A percentile compares a stretch with the other conserved stretches of the same genome.
phyloP scores from a whole-genome alignment of 1,140 invertebrate species.

The Eriosoma lanigerum region DNA sequence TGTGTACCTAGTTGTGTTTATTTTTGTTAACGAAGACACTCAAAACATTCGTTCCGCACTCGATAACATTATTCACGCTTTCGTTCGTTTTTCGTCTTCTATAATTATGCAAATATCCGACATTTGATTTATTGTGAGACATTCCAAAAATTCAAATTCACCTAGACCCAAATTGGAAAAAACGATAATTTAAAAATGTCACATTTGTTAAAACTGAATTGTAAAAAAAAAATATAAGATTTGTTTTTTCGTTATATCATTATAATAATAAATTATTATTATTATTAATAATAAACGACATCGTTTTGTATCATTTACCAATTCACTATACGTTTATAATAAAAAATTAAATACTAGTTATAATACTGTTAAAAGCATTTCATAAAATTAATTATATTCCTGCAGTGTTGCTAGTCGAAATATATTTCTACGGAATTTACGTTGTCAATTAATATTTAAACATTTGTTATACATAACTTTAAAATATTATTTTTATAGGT shows the following conservation, averaged over 20 bases:
- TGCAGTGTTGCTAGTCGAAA: too few relatives aligned
- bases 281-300: too few relatives aligned
- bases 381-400: too few relatives aligned
- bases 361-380: too few relatives aligned
- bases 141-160: constrained; percentile 31
- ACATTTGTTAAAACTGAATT: not conserved
- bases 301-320: too few relatives aligned
- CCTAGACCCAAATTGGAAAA: not conserved
- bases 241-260: not conserved
- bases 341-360: too few relatives aligned
- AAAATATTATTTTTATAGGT: too few relatives aligned
- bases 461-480: too few relatives aligned
- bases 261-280: too few relatives aligned
- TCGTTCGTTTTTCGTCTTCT: not conserved
- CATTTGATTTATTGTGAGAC: constrained; percentile 50
- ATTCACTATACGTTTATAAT: too few relatives aligned
- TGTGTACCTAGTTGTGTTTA: not conserved
- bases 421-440: too few relatives aligned
- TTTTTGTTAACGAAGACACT: constrained; percentile 18
- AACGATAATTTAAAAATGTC: not conserved
- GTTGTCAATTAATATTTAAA: too few relatives aligned
- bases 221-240: not conserved
- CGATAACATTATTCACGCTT: constrained; percentile 48
- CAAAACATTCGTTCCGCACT: constrained; percentile 51
- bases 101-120: constrained; percentile 13